Evolutionary conservation across 2,888 invertebrate species (phyloP).

Genomic region (Neoaliturus tenellus): DNA sequence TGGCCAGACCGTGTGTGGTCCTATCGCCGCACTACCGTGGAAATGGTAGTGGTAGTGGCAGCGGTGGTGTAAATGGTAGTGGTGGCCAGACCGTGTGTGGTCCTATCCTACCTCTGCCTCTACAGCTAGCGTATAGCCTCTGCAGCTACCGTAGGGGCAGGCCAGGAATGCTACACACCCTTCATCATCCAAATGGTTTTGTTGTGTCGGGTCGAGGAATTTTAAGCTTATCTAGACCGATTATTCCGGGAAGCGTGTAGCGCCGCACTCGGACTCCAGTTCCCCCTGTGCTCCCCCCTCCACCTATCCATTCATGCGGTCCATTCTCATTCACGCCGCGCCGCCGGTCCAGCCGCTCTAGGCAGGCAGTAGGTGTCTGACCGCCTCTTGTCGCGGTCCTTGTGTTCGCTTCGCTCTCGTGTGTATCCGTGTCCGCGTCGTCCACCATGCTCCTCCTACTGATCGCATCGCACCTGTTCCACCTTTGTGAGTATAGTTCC

Average conservation of each 20-base stretch:
- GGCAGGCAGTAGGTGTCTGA: not conserved
- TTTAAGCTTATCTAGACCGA: conserved; percentile 14
- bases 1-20: too few species aligned
- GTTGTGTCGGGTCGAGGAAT: conserved; percentile 10
- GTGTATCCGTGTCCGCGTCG: not conserved
- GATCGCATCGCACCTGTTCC: not conserved
- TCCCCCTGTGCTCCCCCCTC: not conserved
- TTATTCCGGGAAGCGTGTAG: conserved; percentile 18
- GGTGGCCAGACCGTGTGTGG: too few species aligned
- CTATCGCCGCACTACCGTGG: too few species aligned
- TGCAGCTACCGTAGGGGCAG: not conserved
- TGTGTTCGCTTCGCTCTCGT: not conserved
- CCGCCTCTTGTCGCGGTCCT: not conserved
- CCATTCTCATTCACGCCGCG: not conserved
- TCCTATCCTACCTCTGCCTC: too few species aligned
- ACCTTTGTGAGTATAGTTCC: not conserved
- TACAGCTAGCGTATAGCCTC: too few species aligned
- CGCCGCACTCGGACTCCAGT: not conserved
- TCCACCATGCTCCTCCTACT: not conserved
- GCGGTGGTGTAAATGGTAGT: too few species aligned
- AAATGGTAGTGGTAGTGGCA: too few species aligned
- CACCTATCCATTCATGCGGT: not conserved
- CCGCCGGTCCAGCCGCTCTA: not conserved
- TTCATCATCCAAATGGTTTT: conserved; percentile 22
- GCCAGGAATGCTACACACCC: not conserved